These are phyloP conservation scores for Orthonevra nobilis DNA, from an alignment of 2,888 invertebrate genomes.

Conservation along the genomic window DNA sequence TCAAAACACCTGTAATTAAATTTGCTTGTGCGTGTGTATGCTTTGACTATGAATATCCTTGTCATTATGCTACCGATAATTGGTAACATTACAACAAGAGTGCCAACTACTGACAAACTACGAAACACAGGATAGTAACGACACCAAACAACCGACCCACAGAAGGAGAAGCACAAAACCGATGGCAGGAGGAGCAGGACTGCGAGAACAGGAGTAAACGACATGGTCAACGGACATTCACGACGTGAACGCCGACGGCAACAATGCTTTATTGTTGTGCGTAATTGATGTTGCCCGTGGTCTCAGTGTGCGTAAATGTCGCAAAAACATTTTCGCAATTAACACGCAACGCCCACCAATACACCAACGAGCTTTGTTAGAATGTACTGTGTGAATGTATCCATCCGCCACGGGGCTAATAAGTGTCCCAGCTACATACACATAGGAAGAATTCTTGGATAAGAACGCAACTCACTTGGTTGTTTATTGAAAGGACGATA, in stretches of 20 bases:
- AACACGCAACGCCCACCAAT: constrained; percentile 24
- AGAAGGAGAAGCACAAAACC: constrained; percentile 9
- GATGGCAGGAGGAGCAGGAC: neutral
- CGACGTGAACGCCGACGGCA: constrained; percentile 21
- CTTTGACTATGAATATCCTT: constrained; percentile 10
- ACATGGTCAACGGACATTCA: constrained; percentile 9
- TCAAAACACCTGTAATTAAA: constrained; percentile 66
- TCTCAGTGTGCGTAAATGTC: constrained; percentile 8
- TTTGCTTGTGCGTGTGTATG: constrained; percentile 16
- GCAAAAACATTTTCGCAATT: constrained; percentile 66
- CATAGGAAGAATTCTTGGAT: neutral
- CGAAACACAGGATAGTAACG: constrained; percentile 12
- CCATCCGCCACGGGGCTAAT: too few species aligned
- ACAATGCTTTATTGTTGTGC: constrained; percentile 62
- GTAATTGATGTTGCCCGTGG: constrained; percentile 48
- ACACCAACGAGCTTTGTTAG: neutral
- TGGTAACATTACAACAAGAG: constrained; percentile 65
- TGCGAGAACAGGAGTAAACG: constrained; percentile 10
- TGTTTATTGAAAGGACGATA: constrained; percentile 38
- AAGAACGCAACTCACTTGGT: constrained; percentile 10
- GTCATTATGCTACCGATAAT: constrained; percentile 61
- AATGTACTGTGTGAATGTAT: too few species aligned
- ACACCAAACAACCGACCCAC: constrained; percentile 12
- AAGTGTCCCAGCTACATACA: neutral
- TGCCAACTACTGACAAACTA: constrained; percentile 49